phyloP scores from a whole-genome alignment of 1,140 invertebrate genomes.

The Drosophila tropicalis region DNA sequence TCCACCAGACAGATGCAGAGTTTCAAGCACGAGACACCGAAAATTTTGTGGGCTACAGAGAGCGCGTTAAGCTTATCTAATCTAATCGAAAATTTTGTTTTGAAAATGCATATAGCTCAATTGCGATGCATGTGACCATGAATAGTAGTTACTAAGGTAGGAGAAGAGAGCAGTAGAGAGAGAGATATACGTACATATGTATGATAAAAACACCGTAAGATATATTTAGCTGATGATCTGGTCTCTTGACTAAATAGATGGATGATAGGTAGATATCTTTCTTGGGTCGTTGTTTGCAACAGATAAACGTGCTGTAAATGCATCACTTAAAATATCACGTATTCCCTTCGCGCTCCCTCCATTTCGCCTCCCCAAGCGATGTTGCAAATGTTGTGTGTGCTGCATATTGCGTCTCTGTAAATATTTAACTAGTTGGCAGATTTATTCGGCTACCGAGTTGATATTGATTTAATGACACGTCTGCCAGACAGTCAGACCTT shows the following conservation, averaged over 20 bases:
- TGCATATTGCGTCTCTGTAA: conserved; percentile 34
- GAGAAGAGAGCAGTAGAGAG: conserved; percentile 8
- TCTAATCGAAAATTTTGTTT: conserved; percentile 43
- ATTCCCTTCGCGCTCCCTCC: conserved; percentile 30
- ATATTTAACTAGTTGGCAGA: conserved; percentile 55
- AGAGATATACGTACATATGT: conserved; percentile 35
- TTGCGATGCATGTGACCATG: conserved; percentile 29
- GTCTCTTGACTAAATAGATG: conserved; percentile 1
- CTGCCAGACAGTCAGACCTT: conserved; percentile 11
- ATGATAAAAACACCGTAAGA: conserved; percentile 19
- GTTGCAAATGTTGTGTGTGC: conserved; percentile 18
- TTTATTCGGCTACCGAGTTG: conserved; percentile 41
- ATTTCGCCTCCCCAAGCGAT: conserved; percentile 5
- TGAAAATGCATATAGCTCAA: conserved; percentile 42
- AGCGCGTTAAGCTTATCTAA: conserved; percentile 45
- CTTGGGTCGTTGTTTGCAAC: not conserved
- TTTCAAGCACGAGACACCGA: conserved; percentile 36
- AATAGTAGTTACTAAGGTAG: conserved; percentile 8
- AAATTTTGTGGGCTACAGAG: not conserved
- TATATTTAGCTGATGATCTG: conserved; percentile 54
- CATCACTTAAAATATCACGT: conserved; percentile 51
- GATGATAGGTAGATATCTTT: not conserved
- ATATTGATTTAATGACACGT: conserved; percentile 68
- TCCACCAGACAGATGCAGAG: conserved; percentile 18
- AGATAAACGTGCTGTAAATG: conserved; percentile 33